A percentile compares a stretch with the other conserved stretches of the same genome.
phyloP scores from a whole-genome alignment of 1,140 invertebrate species.

The Mamestra configurata region DNA sequence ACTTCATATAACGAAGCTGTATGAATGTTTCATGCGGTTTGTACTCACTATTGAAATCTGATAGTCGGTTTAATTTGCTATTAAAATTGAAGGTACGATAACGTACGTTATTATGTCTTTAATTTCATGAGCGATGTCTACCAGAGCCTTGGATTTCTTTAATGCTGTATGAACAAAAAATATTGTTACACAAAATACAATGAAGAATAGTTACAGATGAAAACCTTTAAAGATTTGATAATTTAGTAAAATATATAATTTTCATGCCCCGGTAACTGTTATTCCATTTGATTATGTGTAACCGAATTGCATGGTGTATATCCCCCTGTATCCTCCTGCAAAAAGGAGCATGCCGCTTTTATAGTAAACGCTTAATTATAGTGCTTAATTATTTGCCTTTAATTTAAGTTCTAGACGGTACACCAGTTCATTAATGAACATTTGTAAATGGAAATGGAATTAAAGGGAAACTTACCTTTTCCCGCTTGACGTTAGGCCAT shows the following conservation, averaged over 20 bases:
- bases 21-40: background rate
- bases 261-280: no score
- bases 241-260: background rate
- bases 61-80: background rate
- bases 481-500: background rate
- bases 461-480: constrained; percentile 10
- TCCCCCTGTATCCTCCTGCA: background rate
- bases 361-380: background rate
- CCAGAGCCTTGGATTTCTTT: no score
- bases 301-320: background rate
- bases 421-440: background rate
- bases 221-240: background rate
- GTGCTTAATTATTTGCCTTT: background rate
- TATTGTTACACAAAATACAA: background rate
- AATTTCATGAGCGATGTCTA: background rate
- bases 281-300: background rate
- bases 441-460: background rate
- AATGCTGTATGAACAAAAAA: background rate
- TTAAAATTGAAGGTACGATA: background rate
- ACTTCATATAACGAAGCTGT: background rate
- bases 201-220: background rate
- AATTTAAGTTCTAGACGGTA: background rate
- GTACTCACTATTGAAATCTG: background rate
- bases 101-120: background rate
- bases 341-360: background rate